Base-by-base conservation (phyloP, 2,888 invertebrate genomes). In the Portevinia maculata region DNA sequence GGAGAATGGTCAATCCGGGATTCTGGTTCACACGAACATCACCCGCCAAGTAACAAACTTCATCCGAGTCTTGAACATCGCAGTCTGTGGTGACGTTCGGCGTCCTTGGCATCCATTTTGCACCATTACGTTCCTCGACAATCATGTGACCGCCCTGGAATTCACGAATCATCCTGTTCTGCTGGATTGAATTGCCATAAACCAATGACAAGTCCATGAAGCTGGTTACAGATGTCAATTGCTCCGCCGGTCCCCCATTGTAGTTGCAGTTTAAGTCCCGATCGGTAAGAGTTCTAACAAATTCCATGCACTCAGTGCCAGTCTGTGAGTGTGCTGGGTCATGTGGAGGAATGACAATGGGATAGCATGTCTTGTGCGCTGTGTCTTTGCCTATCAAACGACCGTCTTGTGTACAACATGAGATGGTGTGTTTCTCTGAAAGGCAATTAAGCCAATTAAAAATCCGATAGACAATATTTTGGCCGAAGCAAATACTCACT, bases 41-140 rank as follows among this genome's bases (percentile, higher is more conserved):
- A 5, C 96, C 96, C 57, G 95, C 92, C 84, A 93, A 89, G 88
- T 96, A 97, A 88, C 97, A 97, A 34, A 95, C 93, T 89, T 96
- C 95, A 75, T 92, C 92, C 0, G 92, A 90, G 32, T 93, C 92
- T 74, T 92, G 92, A 0, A 93, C 92, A 86, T 94, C 93, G 87
- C 96, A 96, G 21, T 93, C 92, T n/a, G 93, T 92, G 0, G 94
- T 93, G 4, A 93, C 92, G 88, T 96, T 96, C 9, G 91, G 91
- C 32, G 93, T 92, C 67, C 94, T 91, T 0, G 96, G 96, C 0
- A 94, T 92, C 94, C 94, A 96, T 86, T 95, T 93, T 41, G 93
- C 93, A 0, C 94, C 94, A 50, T 92, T 91, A 52, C 95, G 92
- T 39, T 93, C 89, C 9, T 94, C 92, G 0, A 94, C 93, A 34